Evolutionary conservation across 2,888 invertebrate species (phyloP).

Genomic region (Melolontha melolontha): DNA sequence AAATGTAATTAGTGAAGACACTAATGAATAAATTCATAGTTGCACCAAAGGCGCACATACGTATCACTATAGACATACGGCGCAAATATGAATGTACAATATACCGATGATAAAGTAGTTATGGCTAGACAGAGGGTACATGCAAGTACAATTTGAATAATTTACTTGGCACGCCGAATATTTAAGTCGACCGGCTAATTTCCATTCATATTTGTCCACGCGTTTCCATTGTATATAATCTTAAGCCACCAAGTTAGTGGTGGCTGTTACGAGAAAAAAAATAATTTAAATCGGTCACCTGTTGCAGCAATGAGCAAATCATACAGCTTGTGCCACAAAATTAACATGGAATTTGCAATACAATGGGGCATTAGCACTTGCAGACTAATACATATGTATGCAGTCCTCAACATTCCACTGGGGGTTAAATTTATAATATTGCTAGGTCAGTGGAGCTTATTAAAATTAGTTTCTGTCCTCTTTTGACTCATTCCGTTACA

Average conservation of each 20-base stretch:
- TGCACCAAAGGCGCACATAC: too few relatives aligned
- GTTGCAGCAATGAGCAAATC: constrained; percentile 61
- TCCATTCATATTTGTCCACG: constrained; percentile 33
- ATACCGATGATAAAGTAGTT: background rate
- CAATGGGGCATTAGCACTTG: constrained; percentile 65
- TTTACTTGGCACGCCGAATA: constrained; percentile 17
- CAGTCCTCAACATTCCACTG: constrained; percentile 59
- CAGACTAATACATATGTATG: constrained; percentile 65
- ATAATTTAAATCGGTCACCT: constrained; percentile 57
- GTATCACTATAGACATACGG: too few relatives aligned
- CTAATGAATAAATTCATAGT: too few relatives aligned
- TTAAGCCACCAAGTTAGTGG: constrained; percentile 24
- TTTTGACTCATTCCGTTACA: constrained; percentile 3
- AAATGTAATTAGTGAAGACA: too few relatives aligned
- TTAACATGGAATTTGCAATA: constrained; percentile 67
- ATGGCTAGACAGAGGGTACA: background rate
- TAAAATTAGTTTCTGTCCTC: constrained; percentile 24
- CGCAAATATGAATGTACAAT: too few relatives aligned
- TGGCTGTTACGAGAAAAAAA: constrained; percentile 32
- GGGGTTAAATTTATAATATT: constrained; percentile 58
- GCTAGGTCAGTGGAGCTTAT: constrained; percentile 44
- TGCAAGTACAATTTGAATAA: constrained; percentile 15
- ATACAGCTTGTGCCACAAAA: constrained; percentile 61
- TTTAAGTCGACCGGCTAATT: constrained; percentile 27
- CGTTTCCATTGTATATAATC: constrained; percentile 28